phyloP scores from a whole-genome alignment of 1,140 invertebrate species.

The Panonychus citri region DNA sequence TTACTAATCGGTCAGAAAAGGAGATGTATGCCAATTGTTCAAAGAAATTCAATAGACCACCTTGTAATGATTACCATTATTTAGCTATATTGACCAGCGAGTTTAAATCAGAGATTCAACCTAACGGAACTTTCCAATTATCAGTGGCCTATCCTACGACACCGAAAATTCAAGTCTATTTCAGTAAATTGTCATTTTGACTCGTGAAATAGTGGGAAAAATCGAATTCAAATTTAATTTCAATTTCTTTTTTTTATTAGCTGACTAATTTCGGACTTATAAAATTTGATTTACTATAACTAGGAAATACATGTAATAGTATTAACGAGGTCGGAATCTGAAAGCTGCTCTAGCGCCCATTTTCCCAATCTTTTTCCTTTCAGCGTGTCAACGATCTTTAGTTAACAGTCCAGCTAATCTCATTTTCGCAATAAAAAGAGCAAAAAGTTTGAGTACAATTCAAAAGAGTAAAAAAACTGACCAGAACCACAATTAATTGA shows the following conservation, averaged over 20 bases:
- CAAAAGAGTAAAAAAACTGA: too few relatives aligned
- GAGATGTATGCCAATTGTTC: background rate
- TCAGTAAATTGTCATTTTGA: background rate
- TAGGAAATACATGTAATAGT: too few relatives aligned
- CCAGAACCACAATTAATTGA: too few relatives aligned
- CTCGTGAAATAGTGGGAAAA: too few relatives aligned
- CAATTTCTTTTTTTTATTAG: background rate
- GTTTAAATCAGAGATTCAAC: background rate
- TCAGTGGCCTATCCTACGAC: background rate
- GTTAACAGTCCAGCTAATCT: slow-evolving; percentile 71
- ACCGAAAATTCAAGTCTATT: background rate
- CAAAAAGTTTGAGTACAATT: too few relatives aligned
- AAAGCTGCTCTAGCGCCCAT: slow-evolving; percentile 67
- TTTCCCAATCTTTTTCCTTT: slow-evolving; percentile 85
- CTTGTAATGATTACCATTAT: background rate
- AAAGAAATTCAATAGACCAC: background rate
- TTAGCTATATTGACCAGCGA: background rate
- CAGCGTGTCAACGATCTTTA: slow-evolving; percentile 45
- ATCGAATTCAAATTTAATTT: too few relatives aligned
- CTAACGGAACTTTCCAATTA: background rate
- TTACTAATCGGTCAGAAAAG: background rate
- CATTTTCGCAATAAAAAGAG: slow-evolving; percentile 67
- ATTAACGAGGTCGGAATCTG: slow-evolving; percentile 43
- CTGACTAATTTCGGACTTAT: too few relatives aligned
- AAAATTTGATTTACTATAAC: too few relatives aligned